These are phyloP conservation scores for Drosophila nikananu DNA, from an alignment of 1,140 invertebrate species.

Conservation along the genomic window DNA sequence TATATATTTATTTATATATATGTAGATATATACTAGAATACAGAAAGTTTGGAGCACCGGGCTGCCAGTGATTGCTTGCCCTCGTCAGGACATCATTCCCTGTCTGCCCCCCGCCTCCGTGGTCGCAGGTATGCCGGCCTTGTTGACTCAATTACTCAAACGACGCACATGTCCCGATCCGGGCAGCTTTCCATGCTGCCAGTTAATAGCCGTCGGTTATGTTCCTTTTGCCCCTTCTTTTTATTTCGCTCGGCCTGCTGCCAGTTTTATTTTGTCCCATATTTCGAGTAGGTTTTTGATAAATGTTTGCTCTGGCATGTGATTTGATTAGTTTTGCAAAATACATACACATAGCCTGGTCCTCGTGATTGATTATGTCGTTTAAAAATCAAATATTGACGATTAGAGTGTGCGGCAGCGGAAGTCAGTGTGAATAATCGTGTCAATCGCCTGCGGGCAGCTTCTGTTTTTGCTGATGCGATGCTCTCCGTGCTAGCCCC, in stretches of 20 bases:
- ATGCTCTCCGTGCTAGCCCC: conserved; percentile 7
- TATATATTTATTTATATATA: conserved; percentile 3
- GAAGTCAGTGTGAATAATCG: conserved; percentile 47
- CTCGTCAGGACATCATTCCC: conserved; percentile 12
- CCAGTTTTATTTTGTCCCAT: conserved; percentile 33
- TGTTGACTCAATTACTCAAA: conserved; percentile 81
- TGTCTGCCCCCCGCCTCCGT: conserved; percentile 3
- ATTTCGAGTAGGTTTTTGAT: conserved; percentile 57
- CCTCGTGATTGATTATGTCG: conserved; percentile 66
- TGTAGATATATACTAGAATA: conserved; percentile 1
- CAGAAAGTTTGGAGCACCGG: conserved; percentile 71
- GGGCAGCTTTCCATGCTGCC: conserved; percentile 48
- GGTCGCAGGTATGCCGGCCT: conserved; percentile 40
- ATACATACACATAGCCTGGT: conserved; percentile 33
- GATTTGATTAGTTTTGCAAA: conserved; percentile 73
- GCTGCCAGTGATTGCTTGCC: conserved; percentile 70
- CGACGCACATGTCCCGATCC: conserved; percentile 48
- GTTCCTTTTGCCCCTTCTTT: conserved; percentile 32
- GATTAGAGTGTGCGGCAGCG: conserved; percentile 55
- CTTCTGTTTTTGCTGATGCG: conserved; percentile 26
- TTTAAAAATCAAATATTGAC: conserved; percentile 81
- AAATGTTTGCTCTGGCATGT: conserved; percentile 75
- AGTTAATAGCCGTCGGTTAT: conserved; percentile 65
- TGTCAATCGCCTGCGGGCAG: conserved; percentile 46
- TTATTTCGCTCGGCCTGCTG: conserved; percentile 22